These are phyloP conservation scores for Drosophila paucipuncta DNA, from an alignment of 2,888 invertebrate species.

Conservation along the genomic window DNA sequence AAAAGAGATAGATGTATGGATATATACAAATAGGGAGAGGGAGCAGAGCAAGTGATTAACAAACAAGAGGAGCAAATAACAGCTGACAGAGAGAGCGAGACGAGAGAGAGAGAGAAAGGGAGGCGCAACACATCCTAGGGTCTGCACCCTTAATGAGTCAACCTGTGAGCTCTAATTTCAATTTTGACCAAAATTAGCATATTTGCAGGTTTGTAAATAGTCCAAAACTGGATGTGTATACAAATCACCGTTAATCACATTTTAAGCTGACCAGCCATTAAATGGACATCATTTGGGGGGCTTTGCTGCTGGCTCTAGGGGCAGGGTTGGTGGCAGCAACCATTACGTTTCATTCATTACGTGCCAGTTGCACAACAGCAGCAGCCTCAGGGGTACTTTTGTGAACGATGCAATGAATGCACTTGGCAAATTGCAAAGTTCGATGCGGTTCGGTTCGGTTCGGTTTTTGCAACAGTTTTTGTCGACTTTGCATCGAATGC, in stretches of 20 bases:
- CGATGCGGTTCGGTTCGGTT: constrained; percentile 7
- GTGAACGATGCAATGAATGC: constrained; percentile 25
- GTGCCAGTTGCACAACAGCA: background rate
- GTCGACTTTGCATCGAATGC: background rate
- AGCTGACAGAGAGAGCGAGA: background rate
- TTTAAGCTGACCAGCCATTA: constrained; percentile 64
- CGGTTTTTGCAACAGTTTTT: constrained; percentile 1
- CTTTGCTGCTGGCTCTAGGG: background rate
- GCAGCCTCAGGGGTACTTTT: constrained; percentile 14
- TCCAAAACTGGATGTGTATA: constrained; percentile 34
- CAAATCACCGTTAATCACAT: constrained; percentile 74
- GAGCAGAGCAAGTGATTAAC: constrained; percentile 36
- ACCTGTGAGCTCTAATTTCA: constrained; percentile 53
- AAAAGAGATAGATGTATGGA: background rate
- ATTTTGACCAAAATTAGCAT: constrained; percentile 70
- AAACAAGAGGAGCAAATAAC: constrained; percentile 23
- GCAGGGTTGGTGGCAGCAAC: background rate
- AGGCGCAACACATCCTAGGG: background rate
- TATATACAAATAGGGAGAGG: background rate
- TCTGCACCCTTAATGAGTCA: constrained; percentile 26
- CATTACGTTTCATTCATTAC: constrained; percentile 32
- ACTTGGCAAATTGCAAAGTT: constrained; percentile 49
- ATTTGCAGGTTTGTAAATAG: constrained; percentile 43
- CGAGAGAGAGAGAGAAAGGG: background rate
- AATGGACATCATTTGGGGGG: constrained; percentile 15